Conservation (phyloP, 2,797 vertebrate species). For the Streptopelia turtur region DNA sequence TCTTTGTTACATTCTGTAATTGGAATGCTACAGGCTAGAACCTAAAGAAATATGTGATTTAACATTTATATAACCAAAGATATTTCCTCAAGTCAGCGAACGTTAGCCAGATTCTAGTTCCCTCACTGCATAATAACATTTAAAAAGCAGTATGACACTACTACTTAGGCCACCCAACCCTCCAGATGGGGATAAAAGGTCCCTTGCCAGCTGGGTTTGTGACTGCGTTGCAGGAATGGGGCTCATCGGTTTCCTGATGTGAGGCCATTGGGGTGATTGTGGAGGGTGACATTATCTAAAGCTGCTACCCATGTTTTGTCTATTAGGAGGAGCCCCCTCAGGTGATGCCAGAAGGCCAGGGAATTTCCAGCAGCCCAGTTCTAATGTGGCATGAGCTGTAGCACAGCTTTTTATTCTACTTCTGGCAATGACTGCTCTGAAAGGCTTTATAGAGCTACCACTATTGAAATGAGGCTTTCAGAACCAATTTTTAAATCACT, state of each 20-base stretch:
- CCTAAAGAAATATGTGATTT: not conserved
- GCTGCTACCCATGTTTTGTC: accelerated
- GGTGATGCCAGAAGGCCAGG: not conserved
- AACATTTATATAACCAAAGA: not conserved
- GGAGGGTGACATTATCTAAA: no score
- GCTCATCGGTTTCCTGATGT: not conserved
- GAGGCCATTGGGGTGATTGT: not conserved
- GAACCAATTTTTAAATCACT: not conserved
- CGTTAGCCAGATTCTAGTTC: not conserved
- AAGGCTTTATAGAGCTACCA: not conserved
- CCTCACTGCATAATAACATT: not conserved
- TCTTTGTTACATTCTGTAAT: not conserved
- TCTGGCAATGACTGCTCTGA: not conserved
- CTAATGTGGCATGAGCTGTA: not conserved
- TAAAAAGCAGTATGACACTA: not conserved
- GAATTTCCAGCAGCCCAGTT: not conserved
- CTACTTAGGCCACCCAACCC: not conserved
- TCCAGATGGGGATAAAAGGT: not conserved
- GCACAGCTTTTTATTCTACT: not conserved
- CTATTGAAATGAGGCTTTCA: not conserved
- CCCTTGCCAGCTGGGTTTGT: not conserved
- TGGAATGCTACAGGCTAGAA: not conserved
- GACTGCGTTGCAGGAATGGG: not conserved
- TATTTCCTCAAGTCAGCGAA: not conserved
- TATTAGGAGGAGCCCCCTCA: not conserved